Evolutionary conservation across 2,888 invertebrate genomes (phyloP), one percentile per base, ranked within the genome.

Genomic region (Tineola bisselliella): DNA sequence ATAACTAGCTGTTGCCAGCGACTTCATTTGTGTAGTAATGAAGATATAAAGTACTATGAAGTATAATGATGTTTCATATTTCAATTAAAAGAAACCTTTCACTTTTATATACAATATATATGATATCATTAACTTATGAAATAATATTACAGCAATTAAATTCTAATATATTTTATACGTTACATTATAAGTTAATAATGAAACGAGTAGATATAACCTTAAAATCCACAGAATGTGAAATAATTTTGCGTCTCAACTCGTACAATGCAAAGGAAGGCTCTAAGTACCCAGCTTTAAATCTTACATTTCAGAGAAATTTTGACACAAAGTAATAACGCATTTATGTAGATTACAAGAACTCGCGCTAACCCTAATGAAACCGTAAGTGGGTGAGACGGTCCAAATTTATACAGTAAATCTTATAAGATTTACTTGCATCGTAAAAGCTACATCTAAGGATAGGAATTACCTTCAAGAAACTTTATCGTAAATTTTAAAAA

Each of bases 351-450:
- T 60, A 44, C 25, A 48, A 30, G 44, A 76, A 80, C 78, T 81
- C 70, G 70, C 62, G 69, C 68, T 70, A 69, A 67, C 69, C 68
- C 68, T 78, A 77, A 80, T 80, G 80, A 80, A 80, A 79, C 73
- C 70, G 68, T 72, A 72, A 79, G 77, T 71, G 73, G 72, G 62
- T 63, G 68, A 68, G 66, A 67, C 70, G 68, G 74, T 71, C 77
- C 76, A 79, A 76, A 76, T 79, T 76, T 73, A 73, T 74, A 70
- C 66, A 70, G 70, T 73, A 33, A 56, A 31, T 59, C 44, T 59
- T 60, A 74, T 71, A 69, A 74, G 31, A 58, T 58, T 33, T 58
- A 31, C 33, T 33, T 58, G 58, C 33, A 25, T 19, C 58, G 25
- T 54, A 54, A 54, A 54, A 54, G 8, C 25, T 25, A 54, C 11